phyloP scores from a whole-genome alignment of 2,113 vertebrate species.

The Silurus meridionalis region DNA sequence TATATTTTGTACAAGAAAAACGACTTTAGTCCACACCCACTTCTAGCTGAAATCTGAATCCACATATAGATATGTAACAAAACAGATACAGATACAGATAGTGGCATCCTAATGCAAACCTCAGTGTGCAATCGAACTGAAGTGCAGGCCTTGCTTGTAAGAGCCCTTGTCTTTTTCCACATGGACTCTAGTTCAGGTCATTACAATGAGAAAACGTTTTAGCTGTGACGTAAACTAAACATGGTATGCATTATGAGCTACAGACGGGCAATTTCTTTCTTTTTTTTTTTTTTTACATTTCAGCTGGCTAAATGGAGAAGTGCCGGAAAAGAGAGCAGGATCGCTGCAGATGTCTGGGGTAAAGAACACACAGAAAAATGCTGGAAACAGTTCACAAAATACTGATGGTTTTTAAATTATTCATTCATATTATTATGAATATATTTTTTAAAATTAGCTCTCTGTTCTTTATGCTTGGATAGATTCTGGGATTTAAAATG shows the following conservation, averaged over 20 bases:
- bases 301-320: background rate
- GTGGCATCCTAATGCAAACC: background rate
- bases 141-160: background rate
- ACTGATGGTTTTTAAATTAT: background rate
- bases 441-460: background rate
- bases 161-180: background rate
- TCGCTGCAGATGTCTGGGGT: background rate
- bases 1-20: background rate
- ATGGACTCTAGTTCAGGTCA: background rate
- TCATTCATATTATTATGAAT: background rate
- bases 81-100: background rate
- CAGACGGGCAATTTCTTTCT: background rate
- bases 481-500: background rate
- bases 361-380: background rate
- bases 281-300: background rate
- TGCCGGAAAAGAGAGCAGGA: slow-evolving; percentile 19
- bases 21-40: background rate
- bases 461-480: background rate
- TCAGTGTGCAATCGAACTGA: background rate
- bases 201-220: background rate
- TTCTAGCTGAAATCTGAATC: background rate
- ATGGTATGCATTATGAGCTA: slow-evolving; percentile 12
- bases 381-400: slow-evolving; percentile 1
- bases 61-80: background rate
- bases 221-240: slow-evolving; percentile 4